These are phyloP conservation scores for Calyptommatus sinebrachiatus DNA, from an alignment of 2,113 vertebrate genomes.

Conservation along the genomic window DNA sequence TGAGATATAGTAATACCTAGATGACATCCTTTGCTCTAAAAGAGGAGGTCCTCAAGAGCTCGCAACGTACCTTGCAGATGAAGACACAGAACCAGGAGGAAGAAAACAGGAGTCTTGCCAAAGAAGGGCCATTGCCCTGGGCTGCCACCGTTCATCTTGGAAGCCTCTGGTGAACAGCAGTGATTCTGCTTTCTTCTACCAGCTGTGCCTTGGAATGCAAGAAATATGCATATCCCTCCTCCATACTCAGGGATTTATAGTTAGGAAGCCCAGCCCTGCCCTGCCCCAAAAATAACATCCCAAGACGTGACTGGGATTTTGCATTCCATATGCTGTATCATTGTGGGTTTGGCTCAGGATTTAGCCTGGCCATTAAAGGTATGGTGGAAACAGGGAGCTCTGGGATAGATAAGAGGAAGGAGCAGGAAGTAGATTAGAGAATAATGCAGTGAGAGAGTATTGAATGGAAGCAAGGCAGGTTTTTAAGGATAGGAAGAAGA, in stretches of 20 bases:
- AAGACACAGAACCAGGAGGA: conserved; percentile 8
- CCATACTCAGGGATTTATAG: conserved; percentile 10
- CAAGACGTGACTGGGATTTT: neutral
- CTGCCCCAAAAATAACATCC: neutral
- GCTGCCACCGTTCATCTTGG: neutral
- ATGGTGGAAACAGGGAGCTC: neutral
- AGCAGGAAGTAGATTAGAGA: neutral
- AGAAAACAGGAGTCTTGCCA: neutral
- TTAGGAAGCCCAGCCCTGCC: neutral
- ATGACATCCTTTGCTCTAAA: too few relatives aligned
- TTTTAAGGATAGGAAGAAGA: neutral
- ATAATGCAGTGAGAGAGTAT: too few relatives aligned
- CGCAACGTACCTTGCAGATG: conserved; percentile 12
- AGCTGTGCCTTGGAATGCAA: neutral
- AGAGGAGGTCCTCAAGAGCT: neutral
- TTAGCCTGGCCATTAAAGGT: neutral
- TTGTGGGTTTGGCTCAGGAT: neutral
- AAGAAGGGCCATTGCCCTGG: neutral
- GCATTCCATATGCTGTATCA: conserved; percentile 7
- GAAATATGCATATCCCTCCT: conserved; percentile 5
- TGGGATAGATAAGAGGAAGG: neutral
- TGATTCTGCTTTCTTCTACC: neutral
- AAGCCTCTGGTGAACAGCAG: neutral
- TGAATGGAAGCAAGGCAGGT: neutral
- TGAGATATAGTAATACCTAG: too few relatives aligned